Conservation (phyloP, 1,140 invertebrate genomes). For the Magallana gigas region DNA sequence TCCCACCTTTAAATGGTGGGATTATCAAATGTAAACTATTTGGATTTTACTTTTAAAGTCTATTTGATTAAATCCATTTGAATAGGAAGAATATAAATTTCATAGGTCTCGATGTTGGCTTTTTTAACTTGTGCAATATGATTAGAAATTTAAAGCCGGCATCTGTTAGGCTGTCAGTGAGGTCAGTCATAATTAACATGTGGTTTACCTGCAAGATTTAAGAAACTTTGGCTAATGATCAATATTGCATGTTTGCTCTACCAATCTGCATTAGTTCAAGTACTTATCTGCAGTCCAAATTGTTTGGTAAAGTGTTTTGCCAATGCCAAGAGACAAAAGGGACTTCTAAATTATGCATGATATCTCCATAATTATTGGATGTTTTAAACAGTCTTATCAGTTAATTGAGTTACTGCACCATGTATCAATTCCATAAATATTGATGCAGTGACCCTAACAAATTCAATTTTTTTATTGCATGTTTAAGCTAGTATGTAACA, state of each 20-base stretch:
- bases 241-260: slow-evolving; percentile 19
- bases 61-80: slow-evolving; percentile 29
- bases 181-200: slow-evolving; percentile 26
- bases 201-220: not conserved
- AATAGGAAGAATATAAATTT: slow-evolving; percentile 25
- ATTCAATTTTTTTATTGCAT: too few species aligned
- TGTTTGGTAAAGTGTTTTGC: not conserved
- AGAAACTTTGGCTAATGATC: slow-evolving; percentile 20
- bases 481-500: too few species aligned
- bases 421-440: not conserved
- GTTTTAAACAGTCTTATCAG: slow-evolving; percentile 12
- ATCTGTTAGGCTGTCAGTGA: not conserved
- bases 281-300: slow-evolving; percentile 16
- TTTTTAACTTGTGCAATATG: slow-evolving; percentile 38
- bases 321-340: not conserved
- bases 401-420: not conserved
- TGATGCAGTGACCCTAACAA: too few species aligned
- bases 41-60: slow-evolving; percentile 36
- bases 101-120: not conserved
- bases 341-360: slow-evolving; percentile 14
- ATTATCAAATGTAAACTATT: slow-evolving; percentile 39
- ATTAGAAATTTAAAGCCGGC: slow-evolving; percentile 24
- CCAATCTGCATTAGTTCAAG: not conserved
- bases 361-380: not conserved
- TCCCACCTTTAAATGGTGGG: slow-evolving; percentile 27